These are phyloP conservation scores for Drosophila austrosaltans DNA, from an alignment of 2,888 invertebrate genomes.

Conservation along the genomic window DNA sequence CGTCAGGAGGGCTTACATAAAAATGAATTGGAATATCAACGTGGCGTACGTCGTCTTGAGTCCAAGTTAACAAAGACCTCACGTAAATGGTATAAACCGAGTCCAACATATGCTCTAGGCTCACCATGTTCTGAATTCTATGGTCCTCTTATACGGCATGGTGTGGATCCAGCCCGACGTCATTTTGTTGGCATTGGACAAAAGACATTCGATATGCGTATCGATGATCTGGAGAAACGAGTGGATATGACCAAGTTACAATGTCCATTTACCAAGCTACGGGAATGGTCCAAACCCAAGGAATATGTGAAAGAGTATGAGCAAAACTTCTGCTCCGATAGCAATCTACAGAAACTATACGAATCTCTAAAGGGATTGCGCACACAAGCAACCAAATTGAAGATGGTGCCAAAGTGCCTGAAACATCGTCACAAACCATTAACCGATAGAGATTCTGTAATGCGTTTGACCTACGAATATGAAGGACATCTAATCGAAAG, in stretches of 20 bases:
- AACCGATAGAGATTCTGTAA: not conserved
- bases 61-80: conserved; percentile 81
- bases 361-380: conserved; percentile 77
- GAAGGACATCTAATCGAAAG: conserved; percentile 29
- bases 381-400: conserved; percentile 57
- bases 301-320: conserved; percentile 74
- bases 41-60: conserved; percentile 85
- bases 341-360: conserved; percentile 79
- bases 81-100: conserved; percentile 83
- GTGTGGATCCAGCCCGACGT: conserved; percentile 87
- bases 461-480: conserved; percentile 24
- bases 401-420: conserved; percentile 73
- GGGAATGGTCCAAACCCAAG: conserved; percentile 80
- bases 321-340: conserved; percentile 80
- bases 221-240: conserved; percentile 77
- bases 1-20: conserved; percentile 85
- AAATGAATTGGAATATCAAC: conserved; percentile 83
- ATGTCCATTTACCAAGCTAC: conserved; percentile 79
- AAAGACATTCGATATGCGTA: conserved; percentile 79
- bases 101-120: conserved; percentile 84
- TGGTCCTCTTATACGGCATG: conserved; percentile 87
- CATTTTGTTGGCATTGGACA: conserved; percentile 83
- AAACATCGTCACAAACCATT: conserved; percentile 33
- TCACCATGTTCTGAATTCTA: conserved; percentile 87
- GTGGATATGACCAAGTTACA: conserved; percentile 64